Conservation (phyloP, 2,113 vertebrate genomes). For the Melospiza georgiana region DNA sequence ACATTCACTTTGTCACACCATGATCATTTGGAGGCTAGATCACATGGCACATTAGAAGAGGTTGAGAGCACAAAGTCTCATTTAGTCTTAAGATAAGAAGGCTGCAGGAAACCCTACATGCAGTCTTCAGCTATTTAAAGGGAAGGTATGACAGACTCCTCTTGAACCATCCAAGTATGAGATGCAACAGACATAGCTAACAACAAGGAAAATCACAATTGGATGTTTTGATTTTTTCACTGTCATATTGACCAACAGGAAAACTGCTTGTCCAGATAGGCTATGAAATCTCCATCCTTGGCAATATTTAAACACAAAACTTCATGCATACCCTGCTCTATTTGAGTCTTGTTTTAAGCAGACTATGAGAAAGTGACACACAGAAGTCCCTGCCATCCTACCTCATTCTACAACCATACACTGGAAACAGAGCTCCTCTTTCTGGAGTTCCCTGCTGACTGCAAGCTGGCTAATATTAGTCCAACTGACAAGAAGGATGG, state of each 20-base stretch:
- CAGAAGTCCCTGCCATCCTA: background rate
- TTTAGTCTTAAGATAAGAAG: background rate
- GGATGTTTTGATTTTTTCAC: background rate
- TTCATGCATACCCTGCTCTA: rapidly evolving
- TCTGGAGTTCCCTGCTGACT: background rate
- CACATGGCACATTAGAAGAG: background rate
- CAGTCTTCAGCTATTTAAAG: background rate
- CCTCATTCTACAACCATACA: background rate
- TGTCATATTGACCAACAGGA: background rate
- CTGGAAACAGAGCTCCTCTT: background rate
- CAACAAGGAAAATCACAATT: background rate
- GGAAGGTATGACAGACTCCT: background rate
- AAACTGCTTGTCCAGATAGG: background rate
- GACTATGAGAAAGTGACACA: background rate
- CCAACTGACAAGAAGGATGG: background rate
- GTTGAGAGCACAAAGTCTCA: background rate
- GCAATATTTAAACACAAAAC: background rate
- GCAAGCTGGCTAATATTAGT: background rate
- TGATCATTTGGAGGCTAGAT: background rate
- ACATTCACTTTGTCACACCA: background rate
- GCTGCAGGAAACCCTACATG: background rate
- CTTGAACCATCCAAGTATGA: background rate
- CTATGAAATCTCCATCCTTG: background rate
- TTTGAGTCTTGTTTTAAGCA: background rate
- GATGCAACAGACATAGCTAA: background rate